phyloP scores from a whole-genome alignment of 2,888 invertebrate species.

The Tenthredo distinguenda region DNA sequence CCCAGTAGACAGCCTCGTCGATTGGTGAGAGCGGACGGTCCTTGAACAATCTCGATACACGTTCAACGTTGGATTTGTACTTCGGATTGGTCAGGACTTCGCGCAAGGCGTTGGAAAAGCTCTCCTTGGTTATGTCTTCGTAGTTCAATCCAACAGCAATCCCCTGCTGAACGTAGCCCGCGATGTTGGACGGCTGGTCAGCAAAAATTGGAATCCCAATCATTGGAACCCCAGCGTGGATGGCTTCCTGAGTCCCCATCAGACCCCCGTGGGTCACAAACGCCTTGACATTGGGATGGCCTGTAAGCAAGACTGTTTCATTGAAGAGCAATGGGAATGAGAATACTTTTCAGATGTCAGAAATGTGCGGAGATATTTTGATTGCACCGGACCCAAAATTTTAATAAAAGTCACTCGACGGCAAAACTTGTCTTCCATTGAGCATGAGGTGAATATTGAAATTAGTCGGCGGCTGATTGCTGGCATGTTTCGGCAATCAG shows the following conservation, averaged over 20 bases:
- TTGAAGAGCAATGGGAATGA: background rate
- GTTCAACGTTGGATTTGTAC: slow-evolving; percentile 61
- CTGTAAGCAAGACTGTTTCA: slow-evolving; percentile 66
- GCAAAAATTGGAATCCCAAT: slow-evolving; percentile 80
- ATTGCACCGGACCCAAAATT: background rate
- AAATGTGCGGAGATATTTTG: background rate
- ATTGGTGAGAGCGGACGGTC: slow-evolving; percentile 57
- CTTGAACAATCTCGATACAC: slow-evolving; percentile 56
- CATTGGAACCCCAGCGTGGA: slow-evolving; percentile 79
- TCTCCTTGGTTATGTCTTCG: slow-evolving; percentile 75
- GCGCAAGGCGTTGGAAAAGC: slow-evolving; percentile 74
- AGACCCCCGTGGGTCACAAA: slow-evolving; percentile 83
- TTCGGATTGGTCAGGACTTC: slow-evolving; percentile 74
- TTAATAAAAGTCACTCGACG: background rate
- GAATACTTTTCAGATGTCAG: too few species aligned
- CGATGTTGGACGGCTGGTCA: slow-evolving; percentile 79
- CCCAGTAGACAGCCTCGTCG: slow-evolving; percentile 60
- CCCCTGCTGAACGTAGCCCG: slow-evolving; percentile 76
- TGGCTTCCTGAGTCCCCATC: slow-evolving; percentile 81
- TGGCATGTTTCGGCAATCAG: background rate
- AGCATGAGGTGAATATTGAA: background rate
- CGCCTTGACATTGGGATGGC: slow-evolving; percentile 80
- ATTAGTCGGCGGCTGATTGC: background rate
- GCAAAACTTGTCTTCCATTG: background rate
- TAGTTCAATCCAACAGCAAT: slow-evolving; percentile 75